Evolutionary conservation across 2,888 invertebrate species (phyloP).

Genomic region (Melikaiella ostensackeni): DNA sequence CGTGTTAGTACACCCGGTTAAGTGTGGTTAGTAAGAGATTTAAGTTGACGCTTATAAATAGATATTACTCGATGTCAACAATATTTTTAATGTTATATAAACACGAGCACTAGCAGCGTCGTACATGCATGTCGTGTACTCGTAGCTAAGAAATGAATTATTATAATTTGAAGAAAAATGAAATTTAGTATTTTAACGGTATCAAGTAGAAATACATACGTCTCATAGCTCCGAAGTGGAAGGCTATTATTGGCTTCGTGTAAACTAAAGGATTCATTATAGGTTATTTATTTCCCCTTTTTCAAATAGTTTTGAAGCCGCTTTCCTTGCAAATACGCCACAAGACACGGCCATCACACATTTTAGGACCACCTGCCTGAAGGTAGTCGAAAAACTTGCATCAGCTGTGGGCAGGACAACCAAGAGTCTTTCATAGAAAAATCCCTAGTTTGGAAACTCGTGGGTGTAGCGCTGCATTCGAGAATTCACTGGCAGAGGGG

Average conservation of each 20-base stretch:
- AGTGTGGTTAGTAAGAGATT: not conserved
- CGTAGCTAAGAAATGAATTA: constrained; percentile 27
- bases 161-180: constrained; percentile 19
- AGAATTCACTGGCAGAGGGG: no score
- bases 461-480: no score
- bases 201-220: constrained; percentile 61
- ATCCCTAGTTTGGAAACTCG: no score
- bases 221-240: constrained; percentile 62
- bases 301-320: constrained; percentile 43
- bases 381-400: constrained; percentile 23
- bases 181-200: not conserved
- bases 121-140: not conserved
- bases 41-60: not conserved
- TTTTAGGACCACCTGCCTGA: constrained; percentile 33
- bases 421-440: no score
- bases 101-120: constrained; percentile 11
- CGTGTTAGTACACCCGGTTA: not conserved
- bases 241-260: constrained; percentile 63
- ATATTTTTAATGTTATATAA: constrained; percentile 34
- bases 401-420: not conserved
- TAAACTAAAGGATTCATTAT: constrained; percentile 69
- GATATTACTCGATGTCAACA: constrained; percentile 9
- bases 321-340: constrained; percentile 43
- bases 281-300: constrained; percentile 49
- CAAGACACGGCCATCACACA: constrained; percentile 48